Evolutionary conservation across 2,797 vertebrate species (phyloP).

Genomic region (Poeciliopsis turneri): DNA sequence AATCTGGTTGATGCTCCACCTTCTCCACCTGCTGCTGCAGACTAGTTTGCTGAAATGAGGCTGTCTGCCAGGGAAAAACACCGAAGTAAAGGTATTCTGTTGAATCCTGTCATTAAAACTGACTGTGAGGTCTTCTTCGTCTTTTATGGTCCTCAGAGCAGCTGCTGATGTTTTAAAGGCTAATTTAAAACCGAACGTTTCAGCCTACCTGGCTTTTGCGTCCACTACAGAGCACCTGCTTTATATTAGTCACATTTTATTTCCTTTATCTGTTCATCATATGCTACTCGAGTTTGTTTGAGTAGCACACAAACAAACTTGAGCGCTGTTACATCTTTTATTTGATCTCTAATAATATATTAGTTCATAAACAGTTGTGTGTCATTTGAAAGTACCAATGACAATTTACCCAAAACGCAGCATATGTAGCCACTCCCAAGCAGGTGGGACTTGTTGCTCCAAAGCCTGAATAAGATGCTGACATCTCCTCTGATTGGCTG

Average conservation of each 20-base stretch:
- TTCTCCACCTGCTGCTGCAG: background rate
- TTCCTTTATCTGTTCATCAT: background rate
- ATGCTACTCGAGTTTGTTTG: background rate
- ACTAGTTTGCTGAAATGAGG: background rate
- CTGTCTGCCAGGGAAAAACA: background rate
- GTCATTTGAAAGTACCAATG: too few species aligned
- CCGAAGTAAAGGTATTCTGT: background rate
- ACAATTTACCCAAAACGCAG: too few species aligned
- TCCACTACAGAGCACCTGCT: background rate
- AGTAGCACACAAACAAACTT: background rate
- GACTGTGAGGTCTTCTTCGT: background rate
- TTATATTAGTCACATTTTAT: background rate
- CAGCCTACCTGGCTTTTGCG: background rate
- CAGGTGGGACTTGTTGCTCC: too few species aligned
- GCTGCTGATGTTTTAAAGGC: background rate
- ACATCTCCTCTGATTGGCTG: too few species aligned
- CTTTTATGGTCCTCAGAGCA: background rate
- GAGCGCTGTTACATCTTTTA: background rate
- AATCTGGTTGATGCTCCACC: background rate
- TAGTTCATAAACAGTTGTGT: too few species aligned
- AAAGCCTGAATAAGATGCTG: too few species aligned
- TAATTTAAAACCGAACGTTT: background rate
- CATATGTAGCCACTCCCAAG: too few species aligned
- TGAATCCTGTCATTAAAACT: background rate
- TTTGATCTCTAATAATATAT: background rate